These are phyloP conservation scores for Xiphorhynchus elegans DNA, from an alignment of 2,113 vertebrate species.

Conservation along the genomic window DNA sequence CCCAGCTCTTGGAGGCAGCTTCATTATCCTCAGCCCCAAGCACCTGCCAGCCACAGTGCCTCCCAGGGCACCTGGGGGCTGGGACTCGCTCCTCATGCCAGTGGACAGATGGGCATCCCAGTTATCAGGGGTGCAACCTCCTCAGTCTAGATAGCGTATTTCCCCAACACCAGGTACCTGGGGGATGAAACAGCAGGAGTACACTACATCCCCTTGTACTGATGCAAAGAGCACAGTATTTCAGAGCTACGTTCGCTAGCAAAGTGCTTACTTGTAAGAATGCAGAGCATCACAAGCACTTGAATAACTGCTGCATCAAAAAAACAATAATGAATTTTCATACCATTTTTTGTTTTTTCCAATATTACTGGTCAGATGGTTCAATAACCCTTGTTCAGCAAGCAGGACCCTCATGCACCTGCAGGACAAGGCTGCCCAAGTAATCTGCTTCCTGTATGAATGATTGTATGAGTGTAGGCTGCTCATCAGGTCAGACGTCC, in stretches of 20 bases:
- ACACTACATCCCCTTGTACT: accelerated
- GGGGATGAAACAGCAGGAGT: not conserved
- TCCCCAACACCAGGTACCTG: accelerated
- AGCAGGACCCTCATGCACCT: accelerated
- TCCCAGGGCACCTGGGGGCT: not conserved
- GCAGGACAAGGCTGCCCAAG: not conserved
- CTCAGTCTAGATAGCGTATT: too few relatives aligned
- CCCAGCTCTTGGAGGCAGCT: not conserved
- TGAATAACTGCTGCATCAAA: not conserved
- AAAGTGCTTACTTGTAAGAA: not conserved
- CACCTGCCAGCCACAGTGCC: not conserved
- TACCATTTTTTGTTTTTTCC: not conserved
- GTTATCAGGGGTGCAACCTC: not conserved
- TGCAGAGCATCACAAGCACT: not conserved
- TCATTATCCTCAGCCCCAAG: not conserved
- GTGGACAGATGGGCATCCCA: accelerated
- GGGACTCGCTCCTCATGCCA: accelerated
- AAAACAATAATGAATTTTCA: accelerated
- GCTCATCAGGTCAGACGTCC: not conserved
- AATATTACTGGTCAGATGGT: not conserved
- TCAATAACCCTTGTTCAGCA: not conserved
- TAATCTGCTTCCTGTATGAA: accelerated
- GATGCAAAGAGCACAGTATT: accelerated
- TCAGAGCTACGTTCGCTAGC: not conserved
- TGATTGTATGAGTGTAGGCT: not conserved